These are phyloP conservation scores for Rhopilema esculentum DNA, from an alignment of 30 jellyfish, hydroid and myxozoan genomes.

Conservation along the genomic window DNA sequence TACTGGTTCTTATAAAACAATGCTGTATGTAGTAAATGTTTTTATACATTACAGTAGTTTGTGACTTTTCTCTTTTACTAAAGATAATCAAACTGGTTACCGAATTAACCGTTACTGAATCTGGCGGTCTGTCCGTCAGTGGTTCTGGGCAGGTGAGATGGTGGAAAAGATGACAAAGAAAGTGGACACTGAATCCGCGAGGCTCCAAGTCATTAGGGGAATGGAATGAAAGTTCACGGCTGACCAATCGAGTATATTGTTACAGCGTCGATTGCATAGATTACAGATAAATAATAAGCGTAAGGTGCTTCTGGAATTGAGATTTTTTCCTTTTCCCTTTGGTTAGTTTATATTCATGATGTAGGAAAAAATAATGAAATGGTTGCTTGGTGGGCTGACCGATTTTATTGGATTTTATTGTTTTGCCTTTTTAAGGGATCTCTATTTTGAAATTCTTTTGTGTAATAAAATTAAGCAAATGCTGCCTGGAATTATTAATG, in stretches of 20 bases:
- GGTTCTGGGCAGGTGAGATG: constrained; percentile 78
- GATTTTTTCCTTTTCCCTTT: background rate
- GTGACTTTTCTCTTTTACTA: background rate
- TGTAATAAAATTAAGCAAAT: no score
- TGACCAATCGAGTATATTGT: background rate
- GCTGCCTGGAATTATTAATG: constrained; percentile 2
- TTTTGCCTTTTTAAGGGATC: no score
- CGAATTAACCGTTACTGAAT: background rate
- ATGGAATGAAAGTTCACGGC: constrained; percentile 68
- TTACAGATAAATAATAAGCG: constrained; percentile 57
- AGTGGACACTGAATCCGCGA: constrained; percentile 48
- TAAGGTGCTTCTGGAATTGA: constrained; percentile 3
- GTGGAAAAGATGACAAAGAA: constrained; percentile 30
- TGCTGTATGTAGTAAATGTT: no score
- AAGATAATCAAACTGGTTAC: constrained; percentile 63
- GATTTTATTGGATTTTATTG: no score
- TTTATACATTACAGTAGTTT: no score
- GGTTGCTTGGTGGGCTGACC: no score
- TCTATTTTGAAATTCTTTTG: background rate
- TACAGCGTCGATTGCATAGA: constrained; percentile 62
- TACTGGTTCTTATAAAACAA: no score
- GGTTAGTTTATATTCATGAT: no score
- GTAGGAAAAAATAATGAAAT: no score
- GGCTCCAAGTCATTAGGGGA: constrained; percentile 31
- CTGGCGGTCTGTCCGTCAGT: constrained; percentile 28